Conservation (phyloP, 1,140 invertebrate species). For the Aphelenchoides fujianensis region DNA sequence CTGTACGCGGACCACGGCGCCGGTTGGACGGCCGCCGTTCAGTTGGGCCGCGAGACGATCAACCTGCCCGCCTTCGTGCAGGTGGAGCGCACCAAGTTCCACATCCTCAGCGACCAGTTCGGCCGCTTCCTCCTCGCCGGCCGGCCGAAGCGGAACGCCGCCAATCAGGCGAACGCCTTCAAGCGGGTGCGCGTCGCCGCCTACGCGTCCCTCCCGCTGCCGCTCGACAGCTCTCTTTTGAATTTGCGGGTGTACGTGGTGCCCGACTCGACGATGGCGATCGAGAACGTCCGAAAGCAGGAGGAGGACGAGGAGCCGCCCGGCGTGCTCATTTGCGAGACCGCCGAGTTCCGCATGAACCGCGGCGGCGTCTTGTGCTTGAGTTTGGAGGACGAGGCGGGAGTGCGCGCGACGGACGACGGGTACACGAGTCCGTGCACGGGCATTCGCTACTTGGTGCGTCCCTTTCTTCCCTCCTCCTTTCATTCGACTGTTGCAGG, state of each 20-base stretch:
- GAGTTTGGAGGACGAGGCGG: slow-evolving; percentile 45
- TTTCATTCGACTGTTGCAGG: too few relatives aligned
- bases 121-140: slow-evolving; percentile 54
- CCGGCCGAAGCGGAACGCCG: slow-evolving; percentile 43
- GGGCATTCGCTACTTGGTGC: slow-evolving; percentile 44
- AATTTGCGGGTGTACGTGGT: slow-evolving; percentile 55
- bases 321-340: slow-evolving; percentile 45
- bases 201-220: slow-evolving; percentile 27
- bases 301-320: slow-evolving; percentile 41
- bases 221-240: slow-evolving; percentile 1
- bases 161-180: too few relatives aligned
- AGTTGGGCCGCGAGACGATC: slow-evolving; percentile 48
- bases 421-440: slow-evolving; percentile 35
- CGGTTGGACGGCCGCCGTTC: slow-evolving; percentile 43
- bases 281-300: slow-evolving; percentile 56
- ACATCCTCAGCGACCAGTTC: slow-evolving; percentile 54
- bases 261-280: slow-evolving; percentile 51
- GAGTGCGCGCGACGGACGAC: slow-evolving; percentile 10
- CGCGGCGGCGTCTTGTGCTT: slow-evolving; percentile 52
- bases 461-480: slow-evolving; percentile 1
- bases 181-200: slow-evolving; percentile 53
- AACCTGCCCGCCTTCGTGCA: slow-evolving; percentile 54
- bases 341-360: slow-evolving; percentile 47
- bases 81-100: slow-evolving; percentile 52
- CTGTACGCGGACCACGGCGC: slow-evolving; percentile 43